Conservation (phyloP, 2,113 vertebrate genomes). For the Poeciliopsis turrubarensis region DNA sequence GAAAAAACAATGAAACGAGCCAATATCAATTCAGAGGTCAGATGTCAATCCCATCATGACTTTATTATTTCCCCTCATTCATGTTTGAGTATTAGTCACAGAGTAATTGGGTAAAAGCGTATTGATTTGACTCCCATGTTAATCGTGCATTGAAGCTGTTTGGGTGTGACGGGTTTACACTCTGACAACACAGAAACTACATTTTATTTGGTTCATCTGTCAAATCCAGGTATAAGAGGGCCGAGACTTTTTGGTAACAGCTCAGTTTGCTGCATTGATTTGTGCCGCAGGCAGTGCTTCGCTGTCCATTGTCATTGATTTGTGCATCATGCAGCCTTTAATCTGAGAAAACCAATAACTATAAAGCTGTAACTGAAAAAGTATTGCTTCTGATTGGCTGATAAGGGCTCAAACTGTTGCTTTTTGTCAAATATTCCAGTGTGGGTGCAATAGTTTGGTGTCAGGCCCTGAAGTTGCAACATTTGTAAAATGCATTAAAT, state of each 20-base stretch:
- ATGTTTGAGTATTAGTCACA: conserved; percentile 27
- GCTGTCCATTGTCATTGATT: conserved; percentile 36
- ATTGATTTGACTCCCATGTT: conserved; percentile 58
- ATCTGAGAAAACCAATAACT: conserved; percentile 7
- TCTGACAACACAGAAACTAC: conserved; percentile 22
- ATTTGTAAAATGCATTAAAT: neutral
- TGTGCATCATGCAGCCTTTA: conserved; percentile 5
- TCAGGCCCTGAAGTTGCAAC: neutral
- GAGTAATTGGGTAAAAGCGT: conserved; percentile 45
- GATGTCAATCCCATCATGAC: conserved; percentile 27
- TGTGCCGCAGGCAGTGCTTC: conserved; percentile 27
- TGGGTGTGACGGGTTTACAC: conserved; percentile 46
- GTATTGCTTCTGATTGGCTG: conserved; percentile 10
- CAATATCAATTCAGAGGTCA: conserved; percentile 35
- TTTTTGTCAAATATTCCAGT: neutral
- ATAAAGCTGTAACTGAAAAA: neutral
- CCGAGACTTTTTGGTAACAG: conserved; percentile 19
- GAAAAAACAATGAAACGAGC: conserved; percentile 4
- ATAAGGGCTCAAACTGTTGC: neutral
- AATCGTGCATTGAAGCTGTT: conserved; percentile 41
- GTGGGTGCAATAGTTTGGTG: neutral
- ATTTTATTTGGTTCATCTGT: conserved; percentile 45
- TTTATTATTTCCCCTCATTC: conserved; percentile 44
- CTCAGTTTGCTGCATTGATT: conserved; percentile 50
- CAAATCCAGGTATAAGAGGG: conserved; percentile 14